Evolutionary conservation across 2,113 vertebrate species (phyloP).

Genomic region (Macquaria australasica): DNA sequence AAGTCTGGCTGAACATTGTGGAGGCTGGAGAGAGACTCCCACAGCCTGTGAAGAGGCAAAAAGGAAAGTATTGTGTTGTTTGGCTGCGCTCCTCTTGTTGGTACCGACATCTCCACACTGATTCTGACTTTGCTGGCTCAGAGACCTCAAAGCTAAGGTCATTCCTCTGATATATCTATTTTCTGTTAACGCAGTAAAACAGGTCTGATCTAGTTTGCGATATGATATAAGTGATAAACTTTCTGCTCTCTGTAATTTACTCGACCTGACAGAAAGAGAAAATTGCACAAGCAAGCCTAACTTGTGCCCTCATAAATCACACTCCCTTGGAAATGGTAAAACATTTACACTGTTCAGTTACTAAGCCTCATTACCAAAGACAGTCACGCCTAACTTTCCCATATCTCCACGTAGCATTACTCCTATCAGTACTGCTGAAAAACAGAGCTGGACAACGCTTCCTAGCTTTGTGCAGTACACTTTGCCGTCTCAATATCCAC

Average conservation of each 20-base stretch:
- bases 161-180: slow-evolving; percentile 17
- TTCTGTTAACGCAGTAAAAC: slow-evolving; percentile 16
- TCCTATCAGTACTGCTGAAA: slow-evolving; percentile 57
- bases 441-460: not conserved
- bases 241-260: not conserved
- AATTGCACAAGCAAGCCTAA: slow-evolving; percentile 6
- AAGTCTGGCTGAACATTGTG: slow-evolving; percentile 64
- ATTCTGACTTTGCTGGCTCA: slow-evolving; percentile 57
- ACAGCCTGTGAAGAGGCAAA: slow-evolving; percentile 60
- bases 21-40: slow-evolving; percentile 68
- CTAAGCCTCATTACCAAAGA: slow-evolving; percentile 24
- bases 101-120: slow-evolving; percentile 76
- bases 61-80: slow-evolving; percentile 78
- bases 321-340: slow-evolving; percentile 53
- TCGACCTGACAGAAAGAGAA: slow-evolving; percentile 9
- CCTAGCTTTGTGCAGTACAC: not conserved
- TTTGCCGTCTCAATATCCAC: not conserved
- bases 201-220: slow-evolving; percentile 1
- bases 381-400: slow-evolving; percentile 63
- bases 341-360: slow-evolving; percentile 67
- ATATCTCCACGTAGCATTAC: slow-evolving; percentile 47
- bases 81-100: slow-evolving; percentile 69
- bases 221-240: not conserved
- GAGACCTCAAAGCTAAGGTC: slow-evolving; percentile 59
- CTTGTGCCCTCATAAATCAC: slow-evolving; percentile 37